Evolutionary conservation across 2,797 vertebrate genomes (phyloP).

Genomic region (Bradypodion ventrale): DNA sequence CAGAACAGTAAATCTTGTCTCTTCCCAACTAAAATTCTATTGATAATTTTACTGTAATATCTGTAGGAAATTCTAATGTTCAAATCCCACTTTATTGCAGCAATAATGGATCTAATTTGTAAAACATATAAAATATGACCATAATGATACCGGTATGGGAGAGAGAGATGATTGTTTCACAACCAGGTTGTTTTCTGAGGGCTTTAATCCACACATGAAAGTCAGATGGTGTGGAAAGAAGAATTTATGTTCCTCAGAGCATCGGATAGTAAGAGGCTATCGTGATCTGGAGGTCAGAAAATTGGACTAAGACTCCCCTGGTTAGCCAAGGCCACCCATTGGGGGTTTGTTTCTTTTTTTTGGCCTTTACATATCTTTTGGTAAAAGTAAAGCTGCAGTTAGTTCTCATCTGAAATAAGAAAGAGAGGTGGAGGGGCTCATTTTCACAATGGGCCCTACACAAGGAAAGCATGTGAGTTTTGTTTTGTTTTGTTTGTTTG

Average conservation of each 20-base stretch:
- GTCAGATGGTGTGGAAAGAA: neutral
- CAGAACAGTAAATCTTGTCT: constrained; percentile 53
- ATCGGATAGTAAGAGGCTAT: no score
- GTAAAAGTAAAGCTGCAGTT: neutral
- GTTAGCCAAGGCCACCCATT: neutral
- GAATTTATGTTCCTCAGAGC: neutral
- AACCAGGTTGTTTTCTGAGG: neutral
- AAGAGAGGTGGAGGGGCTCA: neutral
- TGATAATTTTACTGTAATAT: constrained; percentile 64
- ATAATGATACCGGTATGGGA: constrained; percentile 49
- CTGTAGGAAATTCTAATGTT: constrained; percentile 57
- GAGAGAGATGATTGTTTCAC: constrained; percentile 36
- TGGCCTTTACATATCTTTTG: neutral
- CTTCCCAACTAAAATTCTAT: constrained; percentile 38
- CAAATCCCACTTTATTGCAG: constrained; percentile 54
- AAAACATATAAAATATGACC: constrained; percentile 54
- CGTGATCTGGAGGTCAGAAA: neutral
- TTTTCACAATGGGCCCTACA: no score
- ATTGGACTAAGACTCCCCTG: neutral
- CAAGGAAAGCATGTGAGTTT: no score
- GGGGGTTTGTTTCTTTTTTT: neutral
- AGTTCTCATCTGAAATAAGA: neutral
- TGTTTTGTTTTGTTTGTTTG: no score
- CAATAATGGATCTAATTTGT: constrained; percentile 67
- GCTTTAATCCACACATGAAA: neutral